These are phyloP conservation scores for Pantherophis guttatus DNA, from an alignment of 2,113 vertebrate species.

Conservation along the genomic window DNA sequence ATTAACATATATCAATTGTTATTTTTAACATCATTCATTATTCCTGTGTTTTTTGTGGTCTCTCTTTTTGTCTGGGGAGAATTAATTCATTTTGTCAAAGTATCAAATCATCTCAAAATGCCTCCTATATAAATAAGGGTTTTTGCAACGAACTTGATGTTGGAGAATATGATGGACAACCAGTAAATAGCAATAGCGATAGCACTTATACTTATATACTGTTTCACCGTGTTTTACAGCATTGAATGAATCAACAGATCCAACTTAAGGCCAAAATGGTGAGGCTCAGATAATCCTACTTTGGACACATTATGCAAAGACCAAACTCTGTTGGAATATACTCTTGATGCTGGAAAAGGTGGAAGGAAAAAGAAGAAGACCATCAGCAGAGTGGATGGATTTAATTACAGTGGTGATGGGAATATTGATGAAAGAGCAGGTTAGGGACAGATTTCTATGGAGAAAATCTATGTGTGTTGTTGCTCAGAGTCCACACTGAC, in stretches of 20 bases:
- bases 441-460: not conserved
- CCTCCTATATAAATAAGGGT: not conserved
- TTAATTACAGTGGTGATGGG: not conserved
- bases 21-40: not conserved
- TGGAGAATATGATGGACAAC: not conserved
- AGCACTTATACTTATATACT: too few species aligned
- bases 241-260: not conserved
- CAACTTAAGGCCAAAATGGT: not conserved
- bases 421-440: not conserved
- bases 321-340: not conserved
- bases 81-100: not conserved
- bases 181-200: not conserved
- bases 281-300: not conserved
- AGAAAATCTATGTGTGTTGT: not conserved
- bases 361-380: not conserved
- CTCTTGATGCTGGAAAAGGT: not conserved
- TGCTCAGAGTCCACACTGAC: not conserved
- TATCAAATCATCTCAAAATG: not conserved
- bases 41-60: not conserved
- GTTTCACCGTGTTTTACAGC: too few species aligned
- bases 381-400: not conserved
- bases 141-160: not conserved
- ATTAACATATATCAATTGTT: not conserved
- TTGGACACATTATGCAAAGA: not conserved
- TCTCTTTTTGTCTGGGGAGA: not conserved